phyloP scores from a whole-genome alignment of 2,888 invertebrate genomes.

The Drosophila colorata region DNA sequence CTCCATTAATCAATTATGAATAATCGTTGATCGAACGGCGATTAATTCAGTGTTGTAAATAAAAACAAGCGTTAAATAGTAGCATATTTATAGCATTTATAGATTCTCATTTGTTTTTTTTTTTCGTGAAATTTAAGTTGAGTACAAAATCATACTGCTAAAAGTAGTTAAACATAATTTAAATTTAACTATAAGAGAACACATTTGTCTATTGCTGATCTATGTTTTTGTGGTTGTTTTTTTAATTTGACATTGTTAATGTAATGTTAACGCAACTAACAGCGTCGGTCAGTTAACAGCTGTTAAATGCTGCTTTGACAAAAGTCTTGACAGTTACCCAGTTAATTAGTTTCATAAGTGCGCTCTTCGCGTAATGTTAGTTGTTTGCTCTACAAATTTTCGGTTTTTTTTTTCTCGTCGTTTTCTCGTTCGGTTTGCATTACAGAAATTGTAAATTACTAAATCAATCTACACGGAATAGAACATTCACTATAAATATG shows the following conservation, averaged over 20 bases:
- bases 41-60: neutral
- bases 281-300: conserved; percentile 40
- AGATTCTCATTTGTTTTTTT: conserved; percentile 30
- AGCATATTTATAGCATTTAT: conserved; percentile 54
- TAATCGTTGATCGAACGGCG: conserved; percentile 7
- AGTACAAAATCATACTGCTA: conserved; percentile 43
- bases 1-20: neutral
- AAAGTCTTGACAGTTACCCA: conserved; percentile 38
- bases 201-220: conserved; percentile 17
- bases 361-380: conserved; percentile 20
- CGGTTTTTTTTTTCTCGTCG: neutral
- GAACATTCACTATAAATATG: conserved; percentile 10
- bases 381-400: neutral
- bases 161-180: conserved; percentile 10
- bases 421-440: neutral
- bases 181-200: conserved; percentile 21
- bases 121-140: conserved; percentile 26
- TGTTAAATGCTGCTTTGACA: conserved; percentile 37
- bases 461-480: conserved; percentile 11
- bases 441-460: conserved; percentile 1
- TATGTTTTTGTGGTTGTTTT: neutral
- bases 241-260: conserved; percentile 32
- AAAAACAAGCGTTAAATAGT: conserved; percentile 26
- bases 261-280: conserved; percentile 24
- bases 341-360: conserved; percentile 20